These are phyloP conservation scores for Xanthia icteritia DNA, from an alignment of 2,888 invertebrate genomes.

Conservation along the genomic window DNA sequence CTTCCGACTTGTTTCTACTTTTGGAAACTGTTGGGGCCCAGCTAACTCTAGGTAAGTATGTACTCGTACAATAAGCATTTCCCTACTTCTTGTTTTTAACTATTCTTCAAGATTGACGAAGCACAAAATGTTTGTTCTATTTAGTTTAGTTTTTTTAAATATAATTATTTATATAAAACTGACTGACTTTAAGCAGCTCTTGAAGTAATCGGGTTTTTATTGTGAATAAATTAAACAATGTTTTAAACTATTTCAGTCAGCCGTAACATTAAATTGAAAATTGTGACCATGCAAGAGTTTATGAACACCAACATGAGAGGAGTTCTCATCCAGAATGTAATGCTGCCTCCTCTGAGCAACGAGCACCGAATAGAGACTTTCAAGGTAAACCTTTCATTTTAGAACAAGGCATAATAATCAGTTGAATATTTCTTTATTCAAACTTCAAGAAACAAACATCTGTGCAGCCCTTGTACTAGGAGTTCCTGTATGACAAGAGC, in stretches of 20 bases:
- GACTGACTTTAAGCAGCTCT: background rate
- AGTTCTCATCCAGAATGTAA: constrained; percentile 88
- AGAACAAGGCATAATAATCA: background rate
- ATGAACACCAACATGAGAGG: constrained; percentile 82
- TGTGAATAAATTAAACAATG: background rate
- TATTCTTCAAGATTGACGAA: background rate
- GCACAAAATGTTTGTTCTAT: background rate
- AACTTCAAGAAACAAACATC: background rate
- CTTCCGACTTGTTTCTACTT: constrained; percentile 92
- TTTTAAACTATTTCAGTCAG: constrained; percentile 6
- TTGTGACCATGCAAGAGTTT: constrained; percentile 80
- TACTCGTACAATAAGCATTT: background rate
- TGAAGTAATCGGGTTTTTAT: background rate
- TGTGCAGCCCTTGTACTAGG: too few relatives aligned
- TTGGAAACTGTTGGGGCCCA: constrained; percentile 79
- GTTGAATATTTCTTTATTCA: background rate
- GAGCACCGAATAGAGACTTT: constrained; percentile 90
- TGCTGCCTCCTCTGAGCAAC: constrained; percentile 87
- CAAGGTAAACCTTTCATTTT: constrained; percentile 86
- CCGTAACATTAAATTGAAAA: constrained; percentile 36
- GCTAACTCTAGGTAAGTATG: constrained; percentile 69
- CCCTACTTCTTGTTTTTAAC: background rate
- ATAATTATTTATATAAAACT: too few relatives aligned
- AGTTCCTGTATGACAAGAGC: background rate
- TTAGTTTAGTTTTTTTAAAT: too few relatives aligned